These are phyloP conservation scores for Colinus virginianus DNA, from an alignment of 2,113 vertebrate species.

Conservation along the genomic window DNA sequence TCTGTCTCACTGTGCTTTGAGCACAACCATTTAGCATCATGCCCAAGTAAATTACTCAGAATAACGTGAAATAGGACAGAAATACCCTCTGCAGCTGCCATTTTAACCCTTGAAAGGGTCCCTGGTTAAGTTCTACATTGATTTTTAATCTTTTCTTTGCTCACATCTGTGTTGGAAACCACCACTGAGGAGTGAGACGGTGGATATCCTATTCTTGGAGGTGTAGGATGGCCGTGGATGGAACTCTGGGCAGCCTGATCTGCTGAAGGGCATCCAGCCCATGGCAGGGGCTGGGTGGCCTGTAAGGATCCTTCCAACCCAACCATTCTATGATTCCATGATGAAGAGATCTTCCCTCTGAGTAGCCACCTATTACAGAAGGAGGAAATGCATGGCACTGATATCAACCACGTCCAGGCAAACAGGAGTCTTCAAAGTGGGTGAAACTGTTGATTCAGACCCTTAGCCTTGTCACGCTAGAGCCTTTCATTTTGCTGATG, in stretches of 20 bases:
- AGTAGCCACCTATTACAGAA: not conserved
- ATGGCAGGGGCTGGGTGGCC: not conserved
- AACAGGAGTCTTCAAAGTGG: not conserved
- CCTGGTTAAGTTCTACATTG: not conserved
- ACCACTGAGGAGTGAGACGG: not conserved
- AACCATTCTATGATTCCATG: not conserved
- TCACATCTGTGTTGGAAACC: not conserved
- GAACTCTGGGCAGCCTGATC: not conserved
- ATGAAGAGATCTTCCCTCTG: not conserved
- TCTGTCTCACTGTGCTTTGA: not conserved
- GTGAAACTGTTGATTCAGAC: not conserved
- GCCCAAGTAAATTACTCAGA: constrained; percentile 25
- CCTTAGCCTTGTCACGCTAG: not conserved
- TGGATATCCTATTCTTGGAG: not conserved
- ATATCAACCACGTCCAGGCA: not conserved
- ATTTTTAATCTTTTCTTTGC: not conserved
- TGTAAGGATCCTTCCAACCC: not conserved
- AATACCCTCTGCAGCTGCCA: not conserved
- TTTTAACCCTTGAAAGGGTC: not conserved
- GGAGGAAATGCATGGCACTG: not conserved
- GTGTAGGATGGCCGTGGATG: too few relatives aligned
- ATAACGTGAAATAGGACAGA: not conserved
- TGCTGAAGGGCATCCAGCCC: not conserved
- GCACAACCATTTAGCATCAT: not conserved
- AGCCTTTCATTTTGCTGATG: not conserved